Conservation (phyloP, 1,140 invertebrate species). For the Drosophila nigrodunni region DNA sequence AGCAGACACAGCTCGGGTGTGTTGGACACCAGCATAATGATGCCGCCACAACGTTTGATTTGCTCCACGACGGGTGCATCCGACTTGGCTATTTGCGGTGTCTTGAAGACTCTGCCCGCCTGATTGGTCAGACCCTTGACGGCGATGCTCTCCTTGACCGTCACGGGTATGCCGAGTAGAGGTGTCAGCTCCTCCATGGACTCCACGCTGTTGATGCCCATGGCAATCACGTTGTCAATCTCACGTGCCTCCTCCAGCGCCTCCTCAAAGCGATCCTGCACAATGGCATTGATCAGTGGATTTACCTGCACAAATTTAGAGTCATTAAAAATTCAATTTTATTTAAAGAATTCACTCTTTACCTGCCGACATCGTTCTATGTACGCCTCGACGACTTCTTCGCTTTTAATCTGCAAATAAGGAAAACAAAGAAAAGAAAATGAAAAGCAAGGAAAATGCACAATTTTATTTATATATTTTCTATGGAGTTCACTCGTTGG, state of each 20-base stretch:
- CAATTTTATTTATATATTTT: no score
- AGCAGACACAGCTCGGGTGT: conserved; percentile 96
- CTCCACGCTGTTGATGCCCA: conserved; percentile 83
- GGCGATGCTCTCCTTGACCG: conserved; percentile 89
- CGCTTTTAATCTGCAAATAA: conserved; percentile 85
- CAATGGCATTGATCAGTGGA: conserved; percentile 89
- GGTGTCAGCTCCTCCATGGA: conserved; percentile 86
- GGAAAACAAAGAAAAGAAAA: conserved; percentile 7
- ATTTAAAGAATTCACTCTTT: background rate
- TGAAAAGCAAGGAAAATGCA: no score
- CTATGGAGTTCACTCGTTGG: background rate
- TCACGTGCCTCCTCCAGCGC: conserved; percentile 87
- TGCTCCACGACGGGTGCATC: conserved; percentile 90
- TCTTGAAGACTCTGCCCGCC: conserved; percentile 85
- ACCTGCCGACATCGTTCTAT: conserved; percentile 87
- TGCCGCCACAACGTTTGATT: conserved; percentile 92
- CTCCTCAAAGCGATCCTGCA: conserved; percentile 88
- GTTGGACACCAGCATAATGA: conserved; percentile 94
- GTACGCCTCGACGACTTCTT: conserved; percentile 88
- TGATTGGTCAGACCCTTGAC: conserved; percentile 88
- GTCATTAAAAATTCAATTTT: background rate
- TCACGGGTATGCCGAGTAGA: conserved; percentile 89
- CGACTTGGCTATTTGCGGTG: conserved; percentile 86
- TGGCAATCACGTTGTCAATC: conserved; percentile 85
- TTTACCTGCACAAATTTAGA: conserved; percentile 86